Evolutionary conservation across 2,888 invertebrate species (phyloP), one percentile per base, ranked within the genome.

Genomic region (Rhopalosiphum nymphaeae): DNA sequence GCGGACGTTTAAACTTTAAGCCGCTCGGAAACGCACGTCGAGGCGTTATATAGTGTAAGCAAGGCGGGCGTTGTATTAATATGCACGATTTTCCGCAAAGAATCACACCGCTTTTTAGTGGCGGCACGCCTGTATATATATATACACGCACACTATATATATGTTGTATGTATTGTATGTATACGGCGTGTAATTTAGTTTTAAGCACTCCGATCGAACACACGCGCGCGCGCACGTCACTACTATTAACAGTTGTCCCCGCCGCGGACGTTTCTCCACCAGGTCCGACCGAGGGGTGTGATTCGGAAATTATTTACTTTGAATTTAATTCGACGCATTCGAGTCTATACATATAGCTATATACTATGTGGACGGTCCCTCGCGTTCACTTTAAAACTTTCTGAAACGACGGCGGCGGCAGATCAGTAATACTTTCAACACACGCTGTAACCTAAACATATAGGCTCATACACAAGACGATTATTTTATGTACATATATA

Each of bases 281-380:
- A 16, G 7, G 36, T 26, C 9, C 53, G 21, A 53, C 53, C 57
- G 7, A 21, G 21, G 16, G 78, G 21, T 78, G 36, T 9, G 36
- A 78, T 78, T 78, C 21, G 78, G 36, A 78, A 78, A 78, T 78
- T 78, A 36, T 78, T 36, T 78, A 78, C 78, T 78, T 78, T 78
- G 36, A 78, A 36, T 78, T 78, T 78, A 42, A 78, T 78, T 78
- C 67, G n/a, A 36, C n/a, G 67, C n/a, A 5, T 13, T n/a, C 78
- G 7, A 42, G 36, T 3, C 78, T 78, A 42, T 36, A 16, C 7
- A 36, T 11, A n/a, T 67, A 9, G 13, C 13, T 67, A n/a, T 67
- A n/a, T 67, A n/a, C n/a, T 78, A n/a, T 4, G 78, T 21, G 21
- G 16, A 21, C 21, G 78, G 36, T 16, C 7, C 36, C 78, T 78